Conservation (phyloP, 2,797 vertebrate species). For the Phaenicophaeus curvirostris region DNA sequence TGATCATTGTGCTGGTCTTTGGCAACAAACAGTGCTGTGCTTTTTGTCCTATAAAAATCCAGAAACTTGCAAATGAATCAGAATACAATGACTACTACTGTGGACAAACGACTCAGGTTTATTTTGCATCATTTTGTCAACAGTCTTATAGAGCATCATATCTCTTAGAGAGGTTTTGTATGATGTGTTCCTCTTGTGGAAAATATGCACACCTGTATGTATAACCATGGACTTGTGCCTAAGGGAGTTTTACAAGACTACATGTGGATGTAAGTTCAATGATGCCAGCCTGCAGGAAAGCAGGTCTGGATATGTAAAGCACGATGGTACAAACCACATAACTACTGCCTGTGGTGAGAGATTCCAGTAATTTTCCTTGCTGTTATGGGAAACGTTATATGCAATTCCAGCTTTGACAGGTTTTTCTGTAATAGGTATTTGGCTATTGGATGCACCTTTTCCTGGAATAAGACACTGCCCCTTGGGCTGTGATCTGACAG, state of each 20-base stretch:
- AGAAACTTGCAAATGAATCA: not conserved
- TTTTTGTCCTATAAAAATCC: not conserved
- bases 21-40: not conserved
- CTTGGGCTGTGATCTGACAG: not conserved
- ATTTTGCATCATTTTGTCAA: not conserved
- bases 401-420: conserved; percentile 29
- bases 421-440: not conserved
- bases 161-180: not conserved
- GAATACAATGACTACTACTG: not conserved
- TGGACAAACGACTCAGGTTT: accelerated
- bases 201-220: accelerated
- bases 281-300: not conserved
- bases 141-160: not conserved
- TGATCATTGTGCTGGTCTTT: not conserved
- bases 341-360: not conserved
- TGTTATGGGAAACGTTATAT: not conserved
- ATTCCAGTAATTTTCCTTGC: not conserved
- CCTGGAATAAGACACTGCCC: not conserved
- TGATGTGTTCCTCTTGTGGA: not conserved
- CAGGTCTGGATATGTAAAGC: not conserved
- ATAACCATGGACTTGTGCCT: accelerated
- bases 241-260: not conserved
- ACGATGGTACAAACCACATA: accelerated
- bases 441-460: not conserved
- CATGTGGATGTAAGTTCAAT: not conserved